Percentiles rank a stretch among this genome's conserved stretches.
These are phyloP conservation scores for Masticophis lateralis DNA, from an alignment of 2,797 vertebrate species.

Conservation along the genomic window DNA sequence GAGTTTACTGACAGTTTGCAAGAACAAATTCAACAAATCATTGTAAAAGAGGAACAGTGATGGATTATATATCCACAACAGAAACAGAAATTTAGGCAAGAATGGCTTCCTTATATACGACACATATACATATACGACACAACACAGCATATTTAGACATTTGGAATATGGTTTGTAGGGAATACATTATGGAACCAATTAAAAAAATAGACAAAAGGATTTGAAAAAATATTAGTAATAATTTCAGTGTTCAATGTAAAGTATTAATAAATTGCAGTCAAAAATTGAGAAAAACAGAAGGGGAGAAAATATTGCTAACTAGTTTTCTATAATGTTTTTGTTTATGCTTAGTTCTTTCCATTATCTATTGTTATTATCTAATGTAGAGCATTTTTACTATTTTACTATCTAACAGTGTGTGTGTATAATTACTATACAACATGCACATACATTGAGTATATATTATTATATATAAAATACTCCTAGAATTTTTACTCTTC, in stretches of 20 bases:
- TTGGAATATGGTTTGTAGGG: not conserved
- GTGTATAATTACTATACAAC: not conserved
- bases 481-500: constrained; percentile 21
- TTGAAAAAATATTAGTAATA: not conserved
- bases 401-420: not conserved
- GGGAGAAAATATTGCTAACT: not conserved
- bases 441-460: not conserved
- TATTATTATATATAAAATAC: not conserved
- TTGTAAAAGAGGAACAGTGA: not conserved
- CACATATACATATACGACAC: not conserved
- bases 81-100: not conserved
- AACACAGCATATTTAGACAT: not conserved
- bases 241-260: not conserved
- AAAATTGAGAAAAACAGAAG: not conserved
- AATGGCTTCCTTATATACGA: not conserved
- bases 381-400: not conserved
- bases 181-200: not conserved
- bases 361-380: not conserved
- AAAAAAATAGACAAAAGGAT: not conserved
- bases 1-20: not conserved
- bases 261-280: not conserved
- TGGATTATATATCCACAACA: not conserved
- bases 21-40: not conserved
- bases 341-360: not conserved
- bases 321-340: not conserved